Evolutionary conservation across 2,888 invertebrate species (phyloP), one percentile per base, ranked within the genome.

Genomic region (Cylindroiulus punctatus): DNA sequence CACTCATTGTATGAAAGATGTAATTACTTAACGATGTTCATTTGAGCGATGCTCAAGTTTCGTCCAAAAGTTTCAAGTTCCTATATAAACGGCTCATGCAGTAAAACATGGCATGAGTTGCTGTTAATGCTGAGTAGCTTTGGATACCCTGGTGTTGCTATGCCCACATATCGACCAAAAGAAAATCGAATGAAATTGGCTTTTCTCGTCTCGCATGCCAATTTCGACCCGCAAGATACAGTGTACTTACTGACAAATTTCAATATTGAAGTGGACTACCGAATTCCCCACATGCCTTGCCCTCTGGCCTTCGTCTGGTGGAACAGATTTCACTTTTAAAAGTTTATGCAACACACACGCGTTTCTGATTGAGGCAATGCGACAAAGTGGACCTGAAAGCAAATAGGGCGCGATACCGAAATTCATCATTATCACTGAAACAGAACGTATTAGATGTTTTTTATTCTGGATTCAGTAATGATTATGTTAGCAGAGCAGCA

Each of bases 141-240:
- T 32, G 76, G 76, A 76, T 32, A 14, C 76, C 76, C 30, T 30
- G 30, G 12, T 76, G 76, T 32, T 76, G 76, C 76, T 76, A 76
- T 76, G 30, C 30, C 17, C 76, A 30, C 76, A 30, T 32, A 76
- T 76, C 76, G 76, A 76, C 76, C 76, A 76, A 76, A 17, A 26
- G 76, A 30, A 76, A 76, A 30, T 76, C 76, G 76, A 76, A 76
- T 76, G 32, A 76, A 30, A 76, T 76, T 30, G 76, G 30, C 30
- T 76, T 76, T 76, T 14, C 4, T 17, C 76, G 76, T 76, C 14
- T 12, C 32, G 76, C 12, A 76, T 30, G 76, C 17, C 76, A 76
- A 76, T 76, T 76, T 32, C 30, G 26, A 76, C 76, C 76, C 52
- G 3, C 30, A 30, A 76, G 76, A 76, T 32, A 76, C 76, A 26